Conservation (phyloP, 2,888 invertebrate genomes). For the Clitarchus hookeri region DNA sequence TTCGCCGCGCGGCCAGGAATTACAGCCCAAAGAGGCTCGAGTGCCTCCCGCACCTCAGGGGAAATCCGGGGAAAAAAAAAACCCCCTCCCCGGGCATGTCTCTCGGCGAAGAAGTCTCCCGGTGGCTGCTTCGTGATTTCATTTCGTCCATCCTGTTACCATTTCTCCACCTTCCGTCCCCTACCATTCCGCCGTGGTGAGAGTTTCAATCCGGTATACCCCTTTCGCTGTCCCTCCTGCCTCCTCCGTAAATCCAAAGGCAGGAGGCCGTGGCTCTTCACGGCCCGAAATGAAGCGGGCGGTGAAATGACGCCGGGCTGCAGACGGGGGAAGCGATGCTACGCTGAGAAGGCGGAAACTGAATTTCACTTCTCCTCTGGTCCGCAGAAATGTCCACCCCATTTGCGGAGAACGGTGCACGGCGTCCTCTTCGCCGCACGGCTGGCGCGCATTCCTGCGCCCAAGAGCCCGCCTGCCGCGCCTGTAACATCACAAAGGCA, state of each 20-base stretch:
- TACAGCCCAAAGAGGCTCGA: background rate
- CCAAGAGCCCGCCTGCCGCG: background rate
- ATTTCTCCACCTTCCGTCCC: background rate
- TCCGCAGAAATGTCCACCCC: background rate
- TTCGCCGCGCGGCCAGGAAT: no score
- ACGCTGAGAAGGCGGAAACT: background rate
- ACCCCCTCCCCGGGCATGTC: background rate
- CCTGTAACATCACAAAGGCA: no score
- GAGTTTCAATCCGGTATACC: background rate
- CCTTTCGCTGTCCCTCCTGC: background rate
- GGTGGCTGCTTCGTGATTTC: constrained; percentile 9
- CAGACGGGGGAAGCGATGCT: background rate
- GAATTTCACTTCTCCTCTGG: background rate
- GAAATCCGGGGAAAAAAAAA: background rate
- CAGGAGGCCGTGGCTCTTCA: background rate
- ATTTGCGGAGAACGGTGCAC: background rate
- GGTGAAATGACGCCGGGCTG: background rate
- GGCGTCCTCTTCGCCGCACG: background rate
- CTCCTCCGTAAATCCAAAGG: background rate
- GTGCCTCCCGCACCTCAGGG: background rate
- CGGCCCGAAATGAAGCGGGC: background rate
- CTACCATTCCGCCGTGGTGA: background rate
- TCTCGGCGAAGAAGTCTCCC: background rate
- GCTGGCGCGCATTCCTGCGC: background rate
- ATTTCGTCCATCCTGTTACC: constrained; percentile 10